Base-by-base conservation (phyloP, 2,113 vertebrate genomes). In the Stegostoma tigrinum region DNA sequence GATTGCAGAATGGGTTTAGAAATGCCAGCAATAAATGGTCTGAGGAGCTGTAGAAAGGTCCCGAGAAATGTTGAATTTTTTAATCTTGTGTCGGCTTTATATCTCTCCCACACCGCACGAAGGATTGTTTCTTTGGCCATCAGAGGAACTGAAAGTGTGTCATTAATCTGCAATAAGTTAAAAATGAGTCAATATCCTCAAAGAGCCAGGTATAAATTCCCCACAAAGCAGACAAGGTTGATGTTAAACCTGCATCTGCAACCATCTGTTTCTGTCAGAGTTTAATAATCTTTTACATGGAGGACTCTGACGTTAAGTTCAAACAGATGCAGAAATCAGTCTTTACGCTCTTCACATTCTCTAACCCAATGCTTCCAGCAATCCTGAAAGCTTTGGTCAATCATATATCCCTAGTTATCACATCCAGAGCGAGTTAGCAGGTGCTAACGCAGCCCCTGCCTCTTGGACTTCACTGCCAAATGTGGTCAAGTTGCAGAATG, bases 11-110 rank as follows among this genome's bases (percentile, higher is more conserved):
- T 72, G 14, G 94, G 94, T 95, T 75, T 12, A 45, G 68, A 75
- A 72, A 95, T 95, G 68, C 94, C 94, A 95, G 67, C 94, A 7
- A 95, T 52, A 72, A 95, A 95, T 48, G 94, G 94, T 14, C 12
- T 52, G 23, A 95, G 38, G 24, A 95, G 21, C 67, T 95, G 38
- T 30, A 72, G 70, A 14, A 95, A 48, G 68, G 38, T 3, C 5
- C 23, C 67, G 14, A 95, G 67, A 48, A 95, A 95, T 17, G 67
- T 95, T 0, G 38, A 14, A 38, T 72, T 72, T 27, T 75, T 95
- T 48, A 95, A 30, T 42, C n/a, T 95, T 70, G 12, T 1, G 14
- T 95, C 68, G 0, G 0, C 5, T 72, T 95, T 95, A 70, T 12
- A 72, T 30, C 68, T 95, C 67, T 72, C 67, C 66, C 67, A 95